Percentiles rank a stretch among this genome's conserved stretches.
Evolutionary conservation across 2,113 vertebrate species (phyloP).

Genomic region (Grus americana): DNA sequence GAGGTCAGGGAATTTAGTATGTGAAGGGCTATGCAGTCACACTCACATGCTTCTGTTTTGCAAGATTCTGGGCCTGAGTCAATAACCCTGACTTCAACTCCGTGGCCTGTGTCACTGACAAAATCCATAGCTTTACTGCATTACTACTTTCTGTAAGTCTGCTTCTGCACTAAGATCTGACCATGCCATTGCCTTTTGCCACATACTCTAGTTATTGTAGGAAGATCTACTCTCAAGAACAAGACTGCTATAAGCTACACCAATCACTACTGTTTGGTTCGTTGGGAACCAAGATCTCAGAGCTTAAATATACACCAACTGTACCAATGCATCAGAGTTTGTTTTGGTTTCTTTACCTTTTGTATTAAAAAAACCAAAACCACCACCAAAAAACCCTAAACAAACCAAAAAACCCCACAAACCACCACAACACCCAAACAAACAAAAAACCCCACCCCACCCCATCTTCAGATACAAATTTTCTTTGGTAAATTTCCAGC

Average conservation of each 20-base stretch:
- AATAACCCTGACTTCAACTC: not conserved
- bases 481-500: not conserved
- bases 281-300: not conserved
- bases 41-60: not conserved
- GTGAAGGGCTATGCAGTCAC: not conserved
- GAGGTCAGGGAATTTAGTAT: not conserved
- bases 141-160: not conserved
- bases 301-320: not conserved
- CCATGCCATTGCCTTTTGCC: not conserved
- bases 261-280: fast-evolving
- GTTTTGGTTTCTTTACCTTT: not conserved
- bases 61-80: not conserved
- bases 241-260: not conserved
- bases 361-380: not conserved
- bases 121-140: not conserved
- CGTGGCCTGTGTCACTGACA: not conserved
- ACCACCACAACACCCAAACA: too few relatives aligned
- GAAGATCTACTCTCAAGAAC: not conserved
- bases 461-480: not conserved
- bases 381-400: not conserved
- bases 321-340: not conserved
- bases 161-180: not conserved
- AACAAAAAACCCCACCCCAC: not conserved
- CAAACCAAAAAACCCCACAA: not conserved
- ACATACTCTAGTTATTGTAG: not conserved